These are phyloP conservation scores for Blennius ocellaris DNA, from an alignment of 2,113 vertebrate genomes.

Conservation along the genomic window DNA sequence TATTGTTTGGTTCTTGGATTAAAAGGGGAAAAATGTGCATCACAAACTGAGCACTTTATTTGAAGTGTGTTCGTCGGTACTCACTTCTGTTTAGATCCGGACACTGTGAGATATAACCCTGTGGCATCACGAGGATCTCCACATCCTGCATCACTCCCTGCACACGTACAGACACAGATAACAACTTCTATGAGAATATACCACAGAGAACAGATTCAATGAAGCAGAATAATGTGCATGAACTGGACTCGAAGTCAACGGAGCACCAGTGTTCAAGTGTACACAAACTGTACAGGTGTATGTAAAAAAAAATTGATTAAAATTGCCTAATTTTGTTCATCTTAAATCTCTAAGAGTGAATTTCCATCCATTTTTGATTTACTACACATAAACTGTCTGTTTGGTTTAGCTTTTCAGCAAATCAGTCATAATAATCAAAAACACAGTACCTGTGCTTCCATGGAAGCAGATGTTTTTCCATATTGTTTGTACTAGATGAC, in stretches of 20 bases:
- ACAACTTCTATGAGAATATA: conserved; percentile 5
- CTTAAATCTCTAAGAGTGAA: too few species aligned
- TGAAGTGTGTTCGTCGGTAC: conserved; percentile 60
- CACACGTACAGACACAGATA: conserved; percentile 42
- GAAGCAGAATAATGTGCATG: conserved; percentile 24
- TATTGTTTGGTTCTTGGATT: neutral
- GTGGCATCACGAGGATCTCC: conserved; percentile 96
- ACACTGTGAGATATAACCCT: conserved; percentile 98
- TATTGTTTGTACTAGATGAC: too few species aligned
- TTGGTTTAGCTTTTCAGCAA: too few species aligned
- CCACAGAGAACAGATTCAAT: conserved; percentile 9
- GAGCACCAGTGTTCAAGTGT: neutral
- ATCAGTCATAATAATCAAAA: too few species aligned
- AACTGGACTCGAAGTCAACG: conserved; percentile 12
- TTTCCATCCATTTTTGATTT: too few species aligned
- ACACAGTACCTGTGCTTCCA: too few species aligned
- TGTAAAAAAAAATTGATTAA: too few species aligned
- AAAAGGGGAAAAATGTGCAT: too few species aligned
- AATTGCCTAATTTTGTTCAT: too few species aligned
- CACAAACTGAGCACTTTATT: too few species aligned
- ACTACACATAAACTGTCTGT: too few species aligned
- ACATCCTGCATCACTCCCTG: conserved; percentile 98
- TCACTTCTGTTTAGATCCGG: conserved; percentile 99
- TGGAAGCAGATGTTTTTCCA: too few species aligned
- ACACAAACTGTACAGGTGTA: neutral